Evolutionary conservation across 2,797 vertebrate species (phyloP).

Genomic region (Coranthus polyacanthus): DNA sequence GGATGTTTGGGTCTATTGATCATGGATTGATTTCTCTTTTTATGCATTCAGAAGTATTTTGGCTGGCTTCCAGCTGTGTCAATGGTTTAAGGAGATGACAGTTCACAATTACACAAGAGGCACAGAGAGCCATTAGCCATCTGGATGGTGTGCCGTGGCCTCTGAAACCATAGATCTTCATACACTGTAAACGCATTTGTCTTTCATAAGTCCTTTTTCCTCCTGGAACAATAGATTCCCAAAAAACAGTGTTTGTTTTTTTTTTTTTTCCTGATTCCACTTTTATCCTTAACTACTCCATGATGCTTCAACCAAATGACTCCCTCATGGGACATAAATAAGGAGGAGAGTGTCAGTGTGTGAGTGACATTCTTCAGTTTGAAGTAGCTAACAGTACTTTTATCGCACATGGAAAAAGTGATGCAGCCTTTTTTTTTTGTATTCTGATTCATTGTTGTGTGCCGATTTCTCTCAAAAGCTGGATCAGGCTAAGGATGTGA

Average conservation of each 20-base stretch:
- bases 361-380: slow-evolving; percentile 18
- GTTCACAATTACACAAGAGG: slow-evolving; percentile 30
- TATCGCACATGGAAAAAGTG: slow-evolving; percentile 25
- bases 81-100: slow-evolving; percentile 31
- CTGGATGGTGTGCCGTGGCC: slow-evolving; percentile 29
- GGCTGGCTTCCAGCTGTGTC: slow-evolving; percentile 33
- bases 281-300: slow-evolving; percentile 47
- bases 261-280: slow-evolving; percentile 29
- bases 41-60: slow-evolving; percentile 29
- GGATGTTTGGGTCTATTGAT: slow-evolving; percentile 47
- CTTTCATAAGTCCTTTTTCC: slow-evolving; percentile 30
- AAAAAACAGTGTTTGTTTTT: slow-evolving; percentile 12
- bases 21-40: slow-evolving; percentile 32
- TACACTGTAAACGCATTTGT: slow-evolving; percentile 7
- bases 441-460: slow-evolving; percentile 17
- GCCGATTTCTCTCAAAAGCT: slow-evolving; percentile 29
- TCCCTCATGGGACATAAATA: slow-evolving; percentile 39
- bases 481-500: slow-evolving; percentile 40
- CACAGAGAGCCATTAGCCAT: slow-evolving; percentile 42
- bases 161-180: slow-evolving; percentile 22
- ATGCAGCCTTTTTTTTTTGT: slow-evolving; percentile 1
- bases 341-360: background rate
- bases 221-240: slow-evolving; percentile 30
- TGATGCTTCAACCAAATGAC: slow-evolving; percentile 43
- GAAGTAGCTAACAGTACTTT: slow-evolving; percentile 19